Conservation (phyloP, 1,140 invertebrate genomes). For the Neuroterus valhalla region DNA sequence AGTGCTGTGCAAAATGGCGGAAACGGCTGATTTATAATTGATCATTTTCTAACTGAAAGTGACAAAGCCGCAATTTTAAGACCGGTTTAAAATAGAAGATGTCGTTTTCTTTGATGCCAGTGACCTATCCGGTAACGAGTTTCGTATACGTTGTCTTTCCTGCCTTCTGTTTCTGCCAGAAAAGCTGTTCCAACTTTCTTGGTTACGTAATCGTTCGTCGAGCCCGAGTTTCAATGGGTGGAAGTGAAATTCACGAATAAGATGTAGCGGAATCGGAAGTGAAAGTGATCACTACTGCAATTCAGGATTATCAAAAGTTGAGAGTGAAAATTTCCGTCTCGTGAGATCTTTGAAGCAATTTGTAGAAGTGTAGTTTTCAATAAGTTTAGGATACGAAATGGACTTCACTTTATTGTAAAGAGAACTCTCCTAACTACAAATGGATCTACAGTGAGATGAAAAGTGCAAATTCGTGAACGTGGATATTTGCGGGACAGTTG, state of each 20-base stretch:
- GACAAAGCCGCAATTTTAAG: neutral
- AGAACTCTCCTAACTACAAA: neutral
- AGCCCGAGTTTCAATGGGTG: neutral
- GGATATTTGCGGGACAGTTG: neutral
- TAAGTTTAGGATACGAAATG: neutral
- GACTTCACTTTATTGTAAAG: neutral
- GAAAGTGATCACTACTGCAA: neutral
- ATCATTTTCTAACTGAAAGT: no score
- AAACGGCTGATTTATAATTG: no score
- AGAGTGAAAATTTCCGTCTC: no score
- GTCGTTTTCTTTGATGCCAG: conserved; percentile 5
- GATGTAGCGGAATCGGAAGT: neutral
- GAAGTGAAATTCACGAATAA: conserved; percentile 8
- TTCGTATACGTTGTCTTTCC: conserved; percentile 20
- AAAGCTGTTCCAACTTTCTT: conserved; percentile 27
- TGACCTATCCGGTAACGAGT: conserved; percentile 25
- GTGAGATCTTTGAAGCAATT: no score
- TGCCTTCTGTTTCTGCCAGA: conserved; percentile 27
- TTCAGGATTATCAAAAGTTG: no score
- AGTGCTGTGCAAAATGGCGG: no score
- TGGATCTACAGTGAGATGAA: neutral
- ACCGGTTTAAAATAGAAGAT: neutral
- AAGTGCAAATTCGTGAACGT: neutral
- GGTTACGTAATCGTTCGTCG: conserved; percentile 27
- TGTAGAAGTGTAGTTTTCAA: neutral